A percentile compares a stretch with the other conserved stretches of the same genome.
Evolutionary conservation across 92 coral and sea anemone genomes (phyloP).

Genomic region (Epizoanthus illoricatus): DNA sequence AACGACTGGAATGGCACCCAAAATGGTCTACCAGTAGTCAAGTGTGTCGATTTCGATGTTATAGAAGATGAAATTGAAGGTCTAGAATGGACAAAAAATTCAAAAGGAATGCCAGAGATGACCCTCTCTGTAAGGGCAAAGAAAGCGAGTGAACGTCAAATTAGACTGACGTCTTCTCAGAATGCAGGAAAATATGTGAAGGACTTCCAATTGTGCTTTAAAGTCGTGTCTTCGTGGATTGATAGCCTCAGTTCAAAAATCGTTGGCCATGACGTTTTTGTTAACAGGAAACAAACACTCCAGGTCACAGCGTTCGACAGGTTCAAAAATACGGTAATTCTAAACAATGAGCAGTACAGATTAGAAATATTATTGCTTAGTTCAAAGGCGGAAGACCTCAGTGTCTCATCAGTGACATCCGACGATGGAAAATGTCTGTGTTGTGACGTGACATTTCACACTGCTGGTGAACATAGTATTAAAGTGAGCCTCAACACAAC

Average conservation of each 20-base stretch:
- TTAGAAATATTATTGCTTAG: background rate
- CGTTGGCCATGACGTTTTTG: background rate
- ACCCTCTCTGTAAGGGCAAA: background rate
- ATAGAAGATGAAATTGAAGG: background rate
- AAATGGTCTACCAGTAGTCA: background rate
- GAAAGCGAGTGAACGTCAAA: background rate
- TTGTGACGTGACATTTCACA: background rate
- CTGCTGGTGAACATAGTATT: background rate
- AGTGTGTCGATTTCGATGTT: background rate
- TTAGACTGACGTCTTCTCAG: no score
- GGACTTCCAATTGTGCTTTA: background rate
- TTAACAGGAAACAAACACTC: background rate
- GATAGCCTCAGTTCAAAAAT: background rate
- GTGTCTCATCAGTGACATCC: background rate
- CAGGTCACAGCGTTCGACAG: constrained; percentile 4
- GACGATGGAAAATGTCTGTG: background rate
- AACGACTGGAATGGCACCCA: background rate
- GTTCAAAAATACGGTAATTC: background rate
- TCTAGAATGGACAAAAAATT: background rate
- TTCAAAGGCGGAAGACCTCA: background rate
- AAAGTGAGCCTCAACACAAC: background rate
- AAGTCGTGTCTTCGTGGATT: background rate
- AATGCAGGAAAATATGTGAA: background rate
- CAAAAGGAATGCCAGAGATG: constrained; percentile 1
- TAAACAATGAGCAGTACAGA: background rate